These are phyloP conservation scores for Brachypteracias leptosomus DNA, from an alignment of 2,113 vertebrate species.

Conservation along the genomic window DNA sequence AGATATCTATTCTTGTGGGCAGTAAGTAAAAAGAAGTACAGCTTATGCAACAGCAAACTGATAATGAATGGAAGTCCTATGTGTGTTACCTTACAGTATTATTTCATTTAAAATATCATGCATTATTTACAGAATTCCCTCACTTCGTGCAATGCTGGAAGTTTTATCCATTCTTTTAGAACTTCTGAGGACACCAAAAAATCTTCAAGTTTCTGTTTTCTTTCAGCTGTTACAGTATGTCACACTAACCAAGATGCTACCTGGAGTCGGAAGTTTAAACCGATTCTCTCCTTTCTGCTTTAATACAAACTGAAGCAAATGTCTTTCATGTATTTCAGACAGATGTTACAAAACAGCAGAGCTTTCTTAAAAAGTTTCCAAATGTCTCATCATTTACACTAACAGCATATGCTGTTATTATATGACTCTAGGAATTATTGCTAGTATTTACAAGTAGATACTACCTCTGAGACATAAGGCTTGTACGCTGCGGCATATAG, in stretches of 20 bases:
- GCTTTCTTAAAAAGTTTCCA: not conserved
- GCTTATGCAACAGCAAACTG: not conserved
- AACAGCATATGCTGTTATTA: not conserved
- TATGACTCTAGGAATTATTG: not conserved
- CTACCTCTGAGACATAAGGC: not conserved
- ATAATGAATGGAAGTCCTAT: not conserved
- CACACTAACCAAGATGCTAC: not conserved
- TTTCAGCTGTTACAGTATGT: not conserved
- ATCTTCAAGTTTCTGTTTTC: not conserved
- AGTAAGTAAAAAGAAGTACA: not conserved
- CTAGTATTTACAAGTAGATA: not conserved
- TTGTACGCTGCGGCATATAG: not conserved
- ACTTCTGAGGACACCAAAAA: not conserved
- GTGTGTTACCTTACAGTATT: not conserved
- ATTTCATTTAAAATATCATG: not conserved
- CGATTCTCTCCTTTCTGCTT: not conserved
- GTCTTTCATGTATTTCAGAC: not conserved
- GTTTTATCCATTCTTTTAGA: not conserved
- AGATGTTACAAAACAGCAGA: not conserved
- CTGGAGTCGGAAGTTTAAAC: not conserved
- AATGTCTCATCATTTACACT: not conserved
- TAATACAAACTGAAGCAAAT: not conserved
- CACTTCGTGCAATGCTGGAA: not conserved
- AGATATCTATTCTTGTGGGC: not conserved
- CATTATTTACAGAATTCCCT: not conserved